Base-by-base conservation (phyloP, 2,888 invertebrate genomes). In the Harpalus rufipes region DNA sequence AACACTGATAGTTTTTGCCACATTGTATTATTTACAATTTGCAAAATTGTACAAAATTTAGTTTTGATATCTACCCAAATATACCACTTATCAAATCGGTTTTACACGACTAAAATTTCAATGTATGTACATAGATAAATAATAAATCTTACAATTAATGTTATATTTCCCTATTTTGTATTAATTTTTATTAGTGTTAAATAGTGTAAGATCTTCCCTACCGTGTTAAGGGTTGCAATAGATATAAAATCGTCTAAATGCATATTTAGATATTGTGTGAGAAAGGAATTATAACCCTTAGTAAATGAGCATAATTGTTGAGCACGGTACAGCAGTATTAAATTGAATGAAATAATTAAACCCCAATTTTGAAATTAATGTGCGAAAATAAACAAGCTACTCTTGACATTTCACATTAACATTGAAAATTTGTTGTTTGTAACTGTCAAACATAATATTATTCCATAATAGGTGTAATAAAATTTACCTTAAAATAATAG, bases 391-490 rank as follows among this genome's bases (percentile, higher is more conserved):
- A 61, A 63, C 63, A 63, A 18, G 8, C 7, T 63, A 63, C 18
- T 63, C 21, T 63, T 63, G 63, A 63, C 63, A 63, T 12, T 21
- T 63, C 21, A 10, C 16, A 63, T 63, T 63, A 63, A 25, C 63
- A 63, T 25, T 10, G 25, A 63, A 25, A 63, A 63, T 63, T 16
- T 8, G 63, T 25, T 63, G 63, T 63, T 63, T 63, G 63, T 12
- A 63, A 63, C 25, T 63, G 63, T 63, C 63, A 63, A 63, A 63
- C 63, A 25, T 18, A 18, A 63, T 63, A 8, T 18, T 63, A 63
- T 10, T 51, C 44, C 44, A 51, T 51, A 51, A 10, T 51, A 51
- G 44, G 44, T 51, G 44, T 12, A 51, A 51, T 51, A 51, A 51
- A 44, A 44, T 44, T 44, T 44, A 44, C 10, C 5, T 44, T 44